Evolutionary conservation across 2,888 invertebrate species (phyloP).

Genomic region (Orthosia gothica): DNA sequence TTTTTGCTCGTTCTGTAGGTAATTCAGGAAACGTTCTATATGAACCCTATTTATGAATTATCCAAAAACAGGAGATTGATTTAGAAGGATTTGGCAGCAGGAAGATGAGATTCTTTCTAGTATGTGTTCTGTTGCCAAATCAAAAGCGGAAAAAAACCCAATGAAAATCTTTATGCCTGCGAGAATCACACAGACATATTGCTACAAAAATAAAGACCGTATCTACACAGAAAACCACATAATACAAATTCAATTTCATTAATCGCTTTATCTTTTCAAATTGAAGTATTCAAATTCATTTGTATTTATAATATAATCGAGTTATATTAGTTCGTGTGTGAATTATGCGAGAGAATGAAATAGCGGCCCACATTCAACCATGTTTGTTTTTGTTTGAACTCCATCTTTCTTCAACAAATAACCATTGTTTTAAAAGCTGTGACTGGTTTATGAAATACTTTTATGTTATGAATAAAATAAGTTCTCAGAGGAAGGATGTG

Average conservation of each 20-base stretch:
- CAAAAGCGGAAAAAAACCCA: too few species aligned
- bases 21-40: too few species aligned
- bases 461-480: neutral
- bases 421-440: conserved; percentile 1
- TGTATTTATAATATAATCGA: conserved; percentile 57
- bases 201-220: too few species aligned
- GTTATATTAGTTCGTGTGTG: conserved; percentile 60
- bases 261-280: conserved; percentile 44
- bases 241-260: neutral
- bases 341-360: conserved; percentile 45
- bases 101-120: too few species aligned
- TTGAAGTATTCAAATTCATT: conserved; percentile 48
- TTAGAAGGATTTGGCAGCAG: too few species aligned
- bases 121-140: too few species aligned
- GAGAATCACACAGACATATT: neutral
- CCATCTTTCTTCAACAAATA: conserved; percentile 19
- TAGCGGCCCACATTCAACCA: conserved; percentile 12
- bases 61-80: too few species aligned
- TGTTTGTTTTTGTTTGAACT: conserved; percentile 29
- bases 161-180: too few species aligned
- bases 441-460: neutral
- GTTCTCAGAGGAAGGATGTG: neutral
- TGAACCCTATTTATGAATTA: too few species aligned
- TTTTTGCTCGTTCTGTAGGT: too few species aligned
- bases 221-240: neutral